Conservation (phyloP, 2,888 invertebrate species). For the Mythimna pallens region DNA sequence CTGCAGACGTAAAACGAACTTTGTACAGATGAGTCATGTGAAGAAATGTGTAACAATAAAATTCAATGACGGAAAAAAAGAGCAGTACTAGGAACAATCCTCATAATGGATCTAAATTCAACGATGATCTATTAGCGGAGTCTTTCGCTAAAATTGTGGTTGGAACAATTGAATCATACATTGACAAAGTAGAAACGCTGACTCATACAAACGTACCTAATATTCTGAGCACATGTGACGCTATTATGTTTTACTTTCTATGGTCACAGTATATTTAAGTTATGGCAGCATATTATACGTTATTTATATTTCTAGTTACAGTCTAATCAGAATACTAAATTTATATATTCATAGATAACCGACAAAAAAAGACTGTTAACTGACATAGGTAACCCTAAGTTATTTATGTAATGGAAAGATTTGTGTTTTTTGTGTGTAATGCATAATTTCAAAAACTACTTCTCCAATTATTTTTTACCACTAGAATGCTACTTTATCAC, state of each 20-base stretch:
- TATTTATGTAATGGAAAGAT: constrained; percentile 24
- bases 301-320: constrained; percentile 7
- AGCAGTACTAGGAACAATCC: constrained; percentile 21
- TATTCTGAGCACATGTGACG: constrained; percentile 59
- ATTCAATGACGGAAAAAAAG: constrained; percentile 21
- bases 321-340: constrained; percentile 28
- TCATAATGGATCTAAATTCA: constrained; percentile 63
- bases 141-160: constrained; percentile 71
- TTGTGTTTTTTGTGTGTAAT: too few species aligned
- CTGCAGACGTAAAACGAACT: neutral
- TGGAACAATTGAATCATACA: constrained; percentile 73
- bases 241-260: constrained; percentile 72
- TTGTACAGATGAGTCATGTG: neutral
- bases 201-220: constrained; percentile 70
- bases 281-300: constrained; percentile 16
- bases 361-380: constrained; percentile 33
- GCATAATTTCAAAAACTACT: too few species aligned
- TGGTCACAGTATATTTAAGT: constrained; percentile 55
- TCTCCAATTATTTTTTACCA: neutral
- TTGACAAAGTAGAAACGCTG: constrained; percentile 70
- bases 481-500: too few species aligned
- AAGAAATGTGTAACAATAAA: neutral
- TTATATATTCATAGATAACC: constrained; percentile 32
- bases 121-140: constrained; percentile 63
- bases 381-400: constrained; percentile 2